Evolutionary conservation across 2,888 invertebrate species (phyloP).

Genomic region (Phragmatobia fuliginosa): DNA sequence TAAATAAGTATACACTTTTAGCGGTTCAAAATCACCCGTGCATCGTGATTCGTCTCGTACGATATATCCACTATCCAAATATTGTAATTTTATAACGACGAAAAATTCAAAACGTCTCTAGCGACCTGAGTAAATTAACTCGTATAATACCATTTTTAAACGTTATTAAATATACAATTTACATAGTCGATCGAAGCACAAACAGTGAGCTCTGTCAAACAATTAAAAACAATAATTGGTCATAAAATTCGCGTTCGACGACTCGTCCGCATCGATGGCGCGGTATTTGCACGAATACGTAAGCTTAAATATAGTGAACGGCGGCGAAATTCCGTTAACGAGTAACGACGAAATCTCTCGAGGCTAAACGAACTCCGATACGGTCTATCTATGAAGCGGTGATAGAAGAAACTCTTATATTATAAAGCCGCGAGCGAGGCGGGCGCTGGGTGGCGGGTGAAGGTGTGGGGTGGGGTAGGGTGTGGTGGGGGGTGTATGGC

Average conservation of each 20-base stretch:
- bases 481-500: constrained; percentile 27
- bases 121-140: constrained; percentile 82
- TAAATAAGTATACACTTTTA: constrained; percentile 67
- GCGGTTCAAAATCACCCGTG: constrained; percentile 73
- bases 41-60: constrained; percentile 67
- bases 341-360: too few species aligned
- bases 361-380: constrained; percentile 67
- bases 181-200: constrained; percentile 79
- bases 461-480: background rate
- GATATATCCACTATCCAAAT: constrained; percentile 69
- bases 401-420: constrained; percentile 61
- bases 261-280: constrained; percentile 59
- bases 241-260: constrained; percentile 69
- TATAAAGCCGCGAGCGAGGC: constrained; percentile 51
- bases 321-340: constrained; percentile 72
- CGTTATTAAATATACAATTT: constrained; percentile 82
- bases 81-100: constrained; percentile 63
- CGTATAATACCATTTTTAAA: constrained; percentile 75
- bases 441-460: constrained; percentile 19
- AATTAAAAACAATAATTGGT: constrained; percentile 70
- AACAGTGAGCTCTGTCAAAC: constrained; percentile 72
- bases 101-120: constrained; percentile 74
- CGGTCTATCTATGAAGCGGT: constrained; percentile 72
- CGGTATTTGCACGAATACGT: constrained; percentile 73
- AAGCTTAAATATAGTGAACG: constrained; percentile 71